phyloP scores from a whole-genome alignment of 2,113 vertebrate species.

The Alethe castanea region DNA sequence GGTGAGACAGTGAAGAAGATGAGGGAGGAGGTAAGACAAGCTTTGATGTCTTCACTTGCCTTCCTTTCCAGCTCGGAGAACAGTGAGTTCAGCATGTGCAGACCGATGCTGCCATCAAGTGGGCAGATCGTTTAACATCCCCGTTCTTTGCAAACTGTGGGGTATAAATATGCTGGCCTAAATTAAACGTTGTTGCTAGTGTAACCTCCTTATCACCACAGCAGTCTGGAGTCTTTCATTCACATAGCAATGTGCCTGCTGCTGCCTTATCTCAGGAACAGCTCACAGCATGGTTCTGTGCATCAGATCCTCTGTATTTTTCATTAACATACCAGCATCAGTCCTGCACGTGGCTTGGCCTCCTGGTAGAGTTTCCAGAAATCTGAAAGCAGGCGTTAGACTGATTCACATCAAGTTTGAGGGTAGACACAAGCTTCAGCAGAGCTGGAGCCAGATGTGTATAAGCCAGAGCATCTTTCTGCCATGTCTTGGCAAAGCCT shows the following conservation, averaged over 20 bases:
- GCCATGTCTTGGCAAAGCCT: background rate
- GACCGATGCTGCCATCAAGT: constrained; percentile 48
- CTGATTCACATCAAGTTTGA: fast-evolving
- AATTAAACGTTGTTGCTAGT: background rate
- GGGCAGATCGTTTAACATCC: background rate
- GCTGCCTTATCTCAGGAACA: background rate
- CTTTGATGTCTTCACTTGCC: constrained; percentile 38
- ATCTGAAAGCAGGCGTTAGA: background rate
- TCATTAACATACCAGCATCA: fast-evolving
- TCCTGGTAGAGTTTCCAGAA: background rate
- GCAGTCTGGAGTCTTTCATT: background rate
- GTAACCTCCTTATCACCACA: background rate
- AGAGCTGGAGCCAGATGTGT: background rate
- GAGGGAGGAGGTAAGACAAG: constrained; percentile 89
- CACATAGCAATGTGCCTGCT: background rate
- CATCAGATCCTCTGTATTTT: background rate
- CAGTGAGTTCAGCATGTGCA: background rate
- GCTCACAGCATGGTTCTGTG: background rate
- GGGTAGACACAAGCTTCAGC: background rate
- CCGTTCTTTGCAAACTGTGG: background rate
- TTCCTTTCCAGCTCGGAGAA: background rate
- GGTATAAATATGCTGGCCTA: background rate
- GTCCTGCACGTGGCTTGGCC: background rate
- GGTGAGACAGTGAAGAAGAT: constrained; percentile 96
- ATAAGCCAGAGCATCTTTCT: background rate